phyloP scores from a whole-genome alignment of 2,888 invertebrate species.

The Eristalinus aeneus region DNA sequence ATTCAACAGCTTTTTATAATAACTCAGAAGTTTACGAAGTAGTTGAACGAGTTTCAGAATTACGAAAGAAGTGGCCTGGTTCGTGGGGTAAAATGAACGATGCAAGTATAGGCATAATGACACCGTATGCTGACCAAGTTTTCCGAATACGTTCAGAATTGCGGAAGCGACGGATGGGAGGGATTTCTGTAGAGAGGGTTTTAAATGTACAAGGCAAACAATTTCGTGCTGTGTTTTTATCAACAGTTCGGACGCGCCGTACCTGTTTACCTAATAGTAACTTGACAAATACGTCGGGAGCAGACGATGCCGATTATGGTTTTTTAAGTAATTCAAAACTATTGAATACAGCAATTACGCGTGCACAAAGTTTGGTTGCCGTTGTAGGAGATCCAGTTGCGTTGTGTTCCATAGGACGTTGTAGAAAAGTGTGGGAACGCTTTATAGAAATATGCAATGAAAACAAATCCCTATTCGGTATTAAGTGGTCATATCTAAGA shows the following conservation, averaged over 20 bases:
- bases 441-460: slow-evolving; percentile 88
- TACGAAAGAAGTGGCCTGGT: slow-evolving; percentile 88
- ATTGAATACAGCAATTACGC: slow-evolving; percentile 90
- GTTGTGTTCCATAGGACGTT: slow-evolving; percentile 89
- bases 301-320: slow-evolving; percentile 87
- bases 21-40: slow-evolving; percentile 91
- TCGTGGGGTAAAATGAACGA: slow-evolving; percentile 89
- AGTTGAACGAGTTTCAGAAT: slow-evolving; percentile 87
- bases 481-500: slow-evolving; percentile 86
- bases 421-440: slow-evolving; percentile 90
- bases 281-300: slow-evolving; percentile 73
- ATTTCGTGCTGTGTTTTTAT: slow-evolving; percentile 90
- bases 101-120: slow-evolving; percentile 91
- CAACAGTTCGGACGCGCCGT: slow-evolving; percentile 87
- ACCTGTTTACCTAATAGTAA: slow-evolving; percentile 83
- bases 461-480: slow-evolving; percentile 87
- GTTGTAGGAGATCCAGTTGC: slow-evolving; percentile 93
- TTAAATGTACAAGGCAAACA: slow-evolving; percentile 94
- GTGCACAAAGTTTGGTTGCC: slow-evolving; percentile 91
- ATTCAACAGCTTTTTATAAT: slow-evolving; percentile 91
- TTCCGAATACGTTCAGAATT: slow-evolving; percentile 88
- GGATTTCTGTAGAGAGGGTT: slow-evolving; percentile 90
- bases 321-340: slow-evolving; percentile 91
- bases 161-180: slow-evolving; percentile 86
- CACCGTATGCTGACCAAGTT: slow-evolving; percentile 91